These are phyloP conservation scores for Solenodon paradoxus DNA, from an alignment of 2,113 vertebrate genomes.

Conservation along the genomic window DNA sequence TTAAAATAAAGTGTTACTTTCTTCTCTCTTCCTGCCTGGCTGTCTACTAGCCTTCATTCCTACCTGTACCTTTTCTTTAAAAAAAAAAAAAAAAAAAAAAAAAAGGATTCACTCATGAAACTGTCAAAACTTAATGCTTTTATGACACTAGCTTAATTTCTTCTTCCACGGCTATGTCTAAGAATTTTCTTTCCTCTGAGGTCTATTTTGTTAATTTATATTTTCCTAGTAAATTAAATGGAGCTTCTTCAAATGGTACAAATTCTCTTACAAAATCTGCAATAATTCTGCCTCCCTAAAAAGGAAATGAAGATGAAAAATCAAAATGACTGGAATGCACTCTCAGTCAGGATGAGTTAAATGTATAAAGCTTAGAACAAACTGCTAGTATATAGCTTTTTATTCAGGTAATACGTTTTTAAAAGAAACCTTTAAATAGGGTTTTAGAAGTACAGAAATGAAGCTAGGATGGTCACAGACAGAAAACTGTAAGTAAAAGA, in stretches of 20 bases:
- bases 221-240: constrained; percentile 2
- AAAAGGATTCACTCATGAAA: constrained; percentile 27
- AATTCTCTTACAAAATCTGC: constrained; percentile 20
- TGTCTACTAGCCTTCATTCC: no score
- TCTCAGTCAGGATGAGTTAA: constrained; percentile 6
- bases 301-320: constrained; percentile 30
- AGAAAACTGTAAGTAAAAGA: not conserved
- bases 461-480: not conserved
- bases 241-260: constrained; percentile 37
- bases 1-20: no score
- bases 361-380: not conserved
- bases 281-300: constrained; percentile 1
- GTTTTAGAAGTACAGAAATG: constrained; percentile 20
- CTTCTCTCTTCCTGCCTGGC: no score
- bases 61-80: no score
- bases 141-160: constrained; percentile 9
- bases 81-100: no score
- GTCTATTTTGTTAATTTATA: constrained; percentile 21
- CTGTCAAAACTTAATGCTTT: not conserved
- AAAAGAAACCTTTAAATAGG: not conserved
- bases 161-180: not conserved
- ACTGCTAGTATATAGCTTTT: not conserved
- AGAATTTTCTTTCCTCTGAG: not conserved
- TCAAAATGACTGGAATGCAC: not conserved
- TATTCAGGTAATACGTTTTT: not conserved